A percentile compares a stretch with the other conserved stretches of the same genome.
Evolutionary conservation across 2,888 invertebrate genomes (phyloP).

Genomic region (Epinotia bilunana): DNA sequence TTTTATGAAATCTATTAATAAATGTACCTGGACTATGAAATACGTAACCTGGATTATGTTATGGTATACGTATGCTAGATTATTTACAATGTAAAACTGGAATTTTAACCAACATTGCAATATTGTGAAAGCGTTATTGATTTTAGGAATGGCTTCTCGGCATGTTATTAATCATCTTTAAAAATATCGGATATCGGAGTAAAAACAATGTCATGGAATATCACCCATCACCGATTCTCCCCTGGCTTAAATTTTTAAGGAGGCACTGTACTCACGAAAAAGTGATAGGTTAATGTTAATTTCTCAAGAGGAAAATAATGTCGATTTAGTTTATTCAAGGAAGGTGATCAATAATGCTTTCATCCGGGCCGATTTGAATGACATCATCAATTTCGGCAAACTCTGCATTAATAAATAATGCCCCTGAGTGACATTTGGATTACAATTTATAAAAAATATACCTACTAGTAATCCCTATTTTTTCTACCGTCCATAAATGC

Average conservation of each 20-base stretch:
- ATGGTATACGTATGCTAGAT: too few relatives aligned
- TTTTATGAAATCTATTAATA: too few relatives aligned
- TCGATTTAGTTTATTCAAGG: constrained; percentile 1
- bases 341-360: constrained; percentile 17
- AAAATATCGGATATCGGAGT: not conserved
- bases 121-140: too few relatives aligned
- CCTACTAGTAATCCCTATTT: not conserved
- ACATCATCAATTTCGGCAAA: constrained; percentile 3
- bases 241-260: not conserved
- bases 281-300: not conserved
- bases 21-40: too few relatives aligned
- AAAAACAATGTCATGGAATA: not conserved
- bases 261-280: not conserved
- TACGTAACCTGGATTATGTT: too few relatives aligned
- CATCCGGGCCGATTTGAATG: not conserved
- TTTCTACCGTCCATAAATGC: not conserved
- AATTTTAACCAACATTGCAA: too few relatives aligned
- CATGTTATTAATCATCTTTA: not conserved
- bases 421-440: not conserved
- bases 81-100: too few relatives aligned
- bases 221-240: not conserved
- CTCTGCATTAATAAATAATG: constrained; percentile 4
- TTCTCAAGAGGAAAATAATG: not conserved
- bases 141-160: too few relatives aligned
- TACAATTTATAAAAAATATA: not conserved